Percentiles rank a stretch among this genome's conserved stretches.
These are phyloP conservation scores for Lathamus discolor DNA, from an alignment of 2,113 vertebrate genomes.

Conservation along the genomic window DNA sequence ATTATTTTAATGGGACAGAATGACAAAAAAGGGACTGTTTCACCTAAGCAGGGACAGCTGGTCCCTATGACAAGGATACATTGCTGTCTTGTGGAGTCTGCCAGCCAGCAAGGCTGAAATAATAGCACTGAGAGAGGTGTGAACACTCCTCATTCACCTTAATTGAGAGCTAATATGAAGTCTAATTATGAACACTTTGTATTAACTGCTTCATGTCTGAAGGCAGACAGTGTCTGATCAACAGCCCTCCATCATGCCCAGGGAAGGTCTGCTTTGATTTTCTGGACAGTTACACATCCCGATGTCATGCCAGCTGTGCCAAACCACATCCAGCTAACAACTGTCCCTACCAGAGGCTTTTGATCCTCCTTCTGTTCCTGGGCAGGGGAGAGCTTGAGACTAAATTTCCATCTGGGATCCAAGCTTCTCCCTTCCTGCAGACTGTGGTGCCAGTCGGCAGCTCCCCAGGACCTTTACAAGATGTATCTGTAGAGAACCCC, in stretches of 20 bases:
- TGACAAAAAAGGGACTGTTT: slow-evolving; percentile 68
- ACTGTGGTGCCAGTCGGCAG: not conserved
- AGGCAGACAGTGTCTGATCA: not conserved
- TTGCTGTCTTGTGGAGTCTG: slow-evolving; percentile 61
- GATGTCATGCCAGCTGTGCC: not conserved
- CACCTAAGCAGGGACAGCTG: slow-evolving; percentile 68
- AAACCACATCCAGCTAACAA: not conserved
- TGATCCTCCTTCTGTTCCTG: not conserved
- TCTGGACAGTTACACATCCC: not conserved
- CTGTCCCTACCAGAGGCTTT: not conserved
- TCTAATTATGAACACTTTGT: slow-evolving; percentile 49
- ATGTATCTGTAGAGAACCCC: not conserved
- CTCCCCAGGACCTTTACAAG: not conserved
- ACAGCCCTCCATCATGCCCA: not conserved
- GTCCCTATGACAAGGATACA: slow-evolving; percentile 68
- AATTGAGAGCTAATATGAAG: slow-evolving; percentile 61
- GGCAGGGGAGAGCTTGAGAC: not conserved
- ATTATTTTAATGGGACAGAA: slow-evolving; percentile 68
- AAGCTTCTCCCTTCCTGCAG: accelerated
- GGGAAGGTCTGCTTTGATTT: not conserved
- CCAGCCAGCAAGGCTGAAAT: slow-evolving; percentile 60
- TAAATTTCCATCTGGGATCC: not conserved
- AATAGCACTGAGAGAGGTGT: slow-evolving; percentile 55
- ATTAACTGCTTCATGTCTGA: slow-evolving; percentile 56
- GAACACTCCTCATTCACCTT: slow-evolving; percentile 53